Percentiles rank a stretch among this genome's conserved stretches.
phyloP scores from a whole-genome alignment of 2,113 vertebrate genomes.

The Megalops atlanticus region DNA sequence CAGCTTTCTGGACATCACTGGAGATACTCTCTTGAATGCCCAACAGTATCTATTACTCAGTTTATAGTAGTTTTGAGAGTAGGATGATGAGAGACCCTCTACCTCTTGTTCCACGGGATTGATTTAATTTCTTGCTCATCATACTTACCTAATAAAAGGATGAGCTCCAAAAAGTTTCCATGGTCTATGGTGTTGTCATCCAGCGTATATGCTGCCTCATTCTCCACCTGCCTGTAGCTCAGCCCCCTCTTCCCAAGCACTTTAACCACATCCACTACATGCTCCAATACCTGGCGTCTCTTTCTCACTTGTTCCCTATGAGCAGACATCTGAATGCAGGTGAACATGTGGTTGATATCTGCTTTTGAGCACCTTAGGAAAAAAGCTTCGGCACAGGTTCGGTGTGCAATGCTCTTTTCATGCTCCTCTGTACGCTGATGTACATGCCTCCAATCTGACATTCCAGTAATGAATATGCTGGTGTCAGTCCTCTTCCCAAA shows the following conservation, averaged over 20 bases:
- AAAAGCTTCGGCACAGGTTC: slow-evolving; percentile 31
- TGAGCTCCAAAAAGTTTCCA: slow-evolving; percentile 18
- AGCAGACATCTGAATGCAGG: background rate
- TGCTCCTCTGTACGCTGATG: slow-evolving; percentile 33
- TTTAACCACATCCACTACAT: slow-evolving; percentile 12
- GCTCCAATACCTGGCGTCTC: slow-evolving; percentile 24
- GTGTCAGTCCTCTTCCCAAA: background rate
- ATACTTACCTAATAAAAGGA: slow-evolving; percentile 26
- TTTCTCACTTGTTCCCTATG: slow-evolving; percentile 16
- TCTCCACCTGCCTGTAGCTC: slow-evolving; percentile 6
- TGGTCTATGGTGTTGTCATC: too few species aligned
- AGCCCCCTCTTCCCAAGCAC: slow-evolving; percentile 15
- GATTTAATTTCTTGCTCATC: slow-evolving; percentile 22
- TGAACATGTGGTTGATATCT: slow-evolving; percentile 19
- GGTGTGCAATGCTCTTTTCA: slow-evolving; percentile 24
- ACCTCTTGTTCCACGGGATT: slow-evolving; percentile 23
- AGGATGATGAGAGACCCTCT: slow-evolving; percentile 36
- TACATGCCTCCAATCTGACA: slow-evolving; percentile 28
- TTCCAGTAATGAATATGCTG: slow-evolving; percentile 24
- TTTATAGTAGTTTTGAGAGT: slow-evolving; percentile 39
- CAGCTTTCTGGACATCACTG: slow-evolving; percentile 20
- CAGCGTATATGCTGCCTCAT: slow-evolving; percentile 21
- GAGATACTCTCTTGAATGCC: slow-evolving; percentile 18
- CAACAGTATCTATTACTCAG: slow-evolving; percentile 25
- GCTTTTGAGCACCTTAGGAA: slow-evolving; percentile 25